A percentile compares a stretch with the other conserved stretches of the same genome.
These are phyloP conservation scores for Chunga burmeisteri DNA, from an alignment of 2,113 vertebrate species.

Conservation along the genomic window DNA sequence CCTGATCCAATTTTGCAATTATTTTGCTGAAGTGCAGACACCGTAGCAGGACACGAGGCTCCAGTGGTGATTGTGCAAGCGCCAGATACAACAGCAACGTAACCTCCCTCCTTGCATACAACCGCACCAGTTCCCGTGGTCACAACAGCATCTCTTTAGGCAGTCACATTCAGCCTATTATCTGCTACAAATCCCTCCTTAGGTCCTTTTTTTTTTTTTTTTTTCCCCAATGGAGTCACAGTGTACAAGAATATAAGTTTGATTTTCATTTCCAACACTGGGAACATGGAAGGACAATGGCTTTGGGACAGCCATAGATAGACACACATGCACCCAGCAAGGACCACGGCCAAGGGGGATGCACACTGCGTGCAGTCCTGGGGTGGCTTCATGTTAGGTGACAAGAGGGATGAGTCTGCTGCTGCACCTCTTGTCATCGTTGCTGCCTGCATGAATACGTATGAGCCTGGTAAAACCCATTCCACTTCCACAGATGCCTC, in stretches of 20 bases:
- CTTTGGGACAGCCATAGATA: background rate
- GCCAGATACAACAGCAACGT: background rate
- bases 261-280: background rate
- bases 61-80: background rate
- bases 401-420: background rate
- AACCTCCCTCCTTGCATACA: background rate
- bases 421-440: background rate
- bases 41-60: background rate
- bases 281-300: background rate
- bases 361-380: background rate
- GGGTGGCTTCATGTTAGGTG: background rate
- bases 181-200: background rate
- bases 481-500: background rate
- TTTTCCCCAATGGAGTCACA: background rate
- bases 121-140: background rate
- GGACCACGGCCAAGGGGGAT: background rate
- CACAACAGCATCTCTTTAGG: background rate
- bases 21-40: background rate
- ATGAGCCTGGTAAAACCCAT: background rate
- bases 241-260: background rate
- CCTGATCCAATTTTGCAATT: slow-evolving; percentile 7
- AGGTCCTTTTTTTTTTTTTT: background rate
- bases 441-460: background rate
- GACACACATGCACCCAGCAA: background rate
- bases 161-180: background rate